Base-by-base conservation (phyloP, 2,113 vertebrate genomes). In the Coptodon rendalli region DNA sequence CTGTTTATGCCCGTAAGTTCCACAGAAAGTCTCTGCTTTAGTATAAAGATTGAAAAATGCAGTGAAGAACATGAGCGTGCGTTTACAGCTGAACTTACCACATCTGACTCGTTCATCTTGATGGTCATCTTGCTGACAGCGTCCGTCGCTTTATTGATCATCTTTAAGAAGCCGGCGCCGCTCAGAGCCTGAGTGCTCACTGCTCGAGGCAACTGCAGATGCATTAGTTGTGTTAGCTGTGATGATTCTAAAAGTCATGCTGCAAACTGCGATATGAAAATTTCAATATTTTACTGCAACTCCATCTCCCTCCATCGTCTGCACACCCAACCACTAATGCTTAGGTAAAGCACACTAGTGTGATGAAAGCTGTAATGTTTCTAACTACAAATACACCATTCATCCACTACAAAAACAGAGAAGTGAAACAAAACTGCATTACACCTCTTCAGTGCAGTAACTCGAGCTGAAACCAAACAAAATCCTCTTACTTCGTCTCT, bases 81-180 rank as follows among this genome's bases (percentile, higher is more conserved):
- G 82, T 82, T 86, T 27, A 14, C 56, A 36, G 10, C 36, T 78
- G 9, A 80, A 93, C 98, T 98, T 94, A 99, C 99, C 53, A 97
- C 96, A 61, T 99, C 98, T 0, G 98, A 98, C 76, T 99, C 98
- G 1, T 99, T 99, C 98, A 99, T 99, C 97, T 99, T 99, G 92
- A 99, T 99, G 93, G 99, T 99, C 98, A 99, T 99, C 96, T 99
- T 99, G 93, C 97, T 99, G 94, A 99, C 98, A 0, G 99, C 98
- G 2, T 99, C 99, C 0, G 99, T 98, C 7, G 98, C 98, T 94
- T 97, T 99, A 97, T 97, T 99, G 92, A 99, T 97, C 98, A 99
- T 99, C 95, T 99, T 99, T 85, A 99, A 96, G 92, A 99, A 98
- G 59, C 98, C 98, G 43, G 99, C 98, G n/a, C 99, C 97, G 53